Conservation (phyloP, 2,113 vertebrate species). For the Tetrao urogallus region DNA sequence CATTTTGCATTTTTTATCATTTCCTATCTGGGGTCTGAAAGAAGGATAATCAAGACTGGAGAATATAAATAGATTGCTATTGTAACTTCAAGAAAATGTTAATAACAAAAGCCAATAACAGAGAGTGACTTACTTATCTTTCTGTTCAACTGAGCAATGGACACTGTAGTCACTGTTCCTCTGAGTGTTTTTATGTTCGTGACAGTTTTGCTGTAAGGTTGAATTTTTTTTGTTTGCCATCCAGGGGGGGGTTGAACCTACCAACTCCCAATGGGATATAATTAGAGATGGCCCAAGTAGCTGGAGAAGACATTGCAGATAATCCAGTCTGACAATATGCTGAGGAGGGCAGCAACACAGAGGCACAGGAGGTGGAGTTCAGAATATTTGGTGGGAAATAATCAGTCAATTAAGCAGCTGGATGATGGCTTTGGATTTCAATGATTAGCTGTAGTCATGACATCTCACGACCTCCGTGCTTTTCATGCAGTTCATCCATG, state of each 20-base stretch:
- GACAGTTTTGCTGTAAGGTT: slow-evolving; percentile 17
- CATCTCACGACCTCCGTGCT: slow-evolving; percentile 6
- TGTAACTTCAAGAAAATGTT: slow-evolving; percentile 16
- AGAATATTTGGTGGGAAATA: slow-evolving; percentile 45
- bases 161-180: neutral
- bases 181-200: neutral
- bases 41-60: neutral
- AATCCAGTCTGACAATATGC: slow-evolving; percentile 61
- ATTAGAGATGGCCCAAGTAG: slow-evolving; percentile 62
- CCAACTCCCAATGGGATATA: slow-evolving; percentile 22
- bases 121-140: neutral
- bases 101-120: slow-evolving; percentile 24
- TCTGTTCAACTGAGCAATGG: neutral
- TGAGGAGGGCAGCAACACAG: slow-evolving; percentile 43
- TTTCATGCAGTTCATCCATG: neutral
- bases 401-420: slow-evolving; percentile 24
- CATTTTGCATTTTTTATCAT: neutral
- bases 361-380: neutral
- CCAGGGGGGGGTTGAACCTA: neutral
- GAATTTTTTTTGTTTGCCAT: slow-evolving; percentile 12
- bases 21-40: slow-evolving; percentile 4
- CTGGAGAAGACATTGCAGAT: slow-evolving; percentile 42
- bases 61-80: slow-evolving; percentile 38
- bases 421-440: slow-evolving; percentile 40
- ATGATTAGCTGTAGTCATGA: neutral